Evolutionary conservation across 1,140 invertebrate species (phyloP), one percentile per base, ranked within the genome.

Genomic region (Pararge aegeria): DNA sequence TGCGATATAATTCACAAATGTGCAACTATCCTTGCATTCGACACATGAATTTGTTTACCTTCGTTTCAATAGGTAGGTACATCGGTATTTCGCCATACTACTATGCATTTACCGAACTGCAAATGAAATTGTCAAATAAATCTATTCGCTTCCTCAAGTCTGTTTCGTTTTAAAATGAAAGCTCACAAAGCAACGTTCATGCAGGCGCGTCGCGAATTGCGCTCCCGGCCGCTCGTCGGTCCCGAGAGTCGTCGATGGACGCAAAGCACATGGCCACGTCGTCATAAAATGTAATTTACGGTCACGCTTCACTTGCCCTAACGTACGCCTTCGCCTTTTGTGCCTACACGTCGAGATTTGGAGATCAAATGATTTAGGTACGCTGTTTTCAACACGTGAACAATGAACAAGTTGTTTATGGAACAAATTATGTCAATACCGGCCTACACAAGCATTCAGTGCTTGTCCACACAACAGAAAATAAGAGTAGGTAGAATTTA

Each of bases 251-350:
- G 70, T 44, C 66, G 79, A 82, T 67, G 68, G 74, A 84, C 78
- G 64, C 50, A 62, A 54, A 56, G 51, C 81, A 84, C 79, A 82
- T 84, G 78, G 81, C 81, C 66, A 20, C 70, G 54, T 75, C 77
- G 74, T 84, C 81, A 84, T 84, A 84, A 84, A 84, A 72, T 62
- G 64, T 80, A 76, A 83, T 81, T 83, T 83, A 81, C 75, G 66
- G 65, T 66, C 65, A 29, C 18, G 54, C 48, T 59, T 64, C 61
- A 63, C 62, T 67, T 73, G 68, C 46, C 21, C 21, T 49, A 62
- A 52, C 59, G 55, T 62, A 57, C 73, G 70, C 65, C 62, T 71
- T 67, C 73, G 70, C 64, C 62, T 71, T 67, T 72, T 66, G 59
- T 62, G 52, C 62, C 58, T 2, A 12, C 3, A 4, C 50, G 46